Conservation (phyloP, 2,113 vertebrate genomes). For the Sapayoa aenigma region DNA sequence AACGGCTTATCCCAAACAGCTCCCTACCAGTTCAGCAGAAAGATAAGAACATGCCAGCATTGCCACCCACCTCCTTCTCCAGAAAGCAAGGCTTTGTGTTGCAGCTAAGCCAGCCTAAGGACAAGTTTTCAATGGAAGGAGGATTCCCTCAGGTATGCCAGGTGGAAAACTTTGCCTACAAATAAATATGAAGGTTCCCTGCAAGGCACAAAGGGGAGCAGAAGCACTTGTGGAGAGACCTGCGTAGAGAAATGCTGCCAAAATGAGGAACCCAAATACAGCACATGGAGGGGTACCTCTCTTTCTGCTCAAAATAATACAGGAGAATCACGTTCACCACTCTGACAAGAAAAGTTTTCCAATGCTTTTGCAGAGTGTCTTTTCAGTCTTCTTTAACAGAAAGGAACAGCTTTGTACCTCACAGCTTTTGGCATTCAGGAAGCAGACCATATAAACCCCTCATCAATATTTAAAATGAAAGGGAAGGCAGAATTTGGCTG, state of each 20-base stretch:
- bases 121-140: not conserved
- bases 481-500: not conserved
- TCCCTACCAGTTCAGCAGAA: not conserved
- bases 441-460: not conserved
- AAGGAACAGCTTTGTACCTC: not conserved
- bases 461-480: not conserved
- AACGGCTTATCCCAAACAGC: not conserved
- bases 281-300: fast-evolving
- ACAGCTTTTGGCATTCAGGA: not conserved
- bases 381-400: not conserved
- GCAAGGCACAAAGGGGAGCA: not conserved
- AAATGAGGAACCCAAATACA: not conserved
- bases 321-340: not conserved
- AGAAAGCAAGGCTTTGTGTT: not conserved
- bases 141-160: not conserved
- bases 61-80: not conserved
- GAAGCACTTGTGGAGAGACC: not conserved
- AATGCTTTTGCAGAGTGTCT: fast-evolving
- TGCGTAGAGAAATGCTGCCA: not conserved
- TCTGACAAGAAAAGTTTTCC: not conserved
- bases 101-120: not conserved
- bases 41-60: not conserved
- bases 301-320: not conserved
- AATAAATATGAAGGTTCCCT: not conserved
- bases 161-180: not conserved